A percentile compares a stretch with the other conserved stretches of the same genome.
phyloP scores from a whole-genome alignment of 2,113 vertebrate species.

The Pluvianellus socialis region DNA sequence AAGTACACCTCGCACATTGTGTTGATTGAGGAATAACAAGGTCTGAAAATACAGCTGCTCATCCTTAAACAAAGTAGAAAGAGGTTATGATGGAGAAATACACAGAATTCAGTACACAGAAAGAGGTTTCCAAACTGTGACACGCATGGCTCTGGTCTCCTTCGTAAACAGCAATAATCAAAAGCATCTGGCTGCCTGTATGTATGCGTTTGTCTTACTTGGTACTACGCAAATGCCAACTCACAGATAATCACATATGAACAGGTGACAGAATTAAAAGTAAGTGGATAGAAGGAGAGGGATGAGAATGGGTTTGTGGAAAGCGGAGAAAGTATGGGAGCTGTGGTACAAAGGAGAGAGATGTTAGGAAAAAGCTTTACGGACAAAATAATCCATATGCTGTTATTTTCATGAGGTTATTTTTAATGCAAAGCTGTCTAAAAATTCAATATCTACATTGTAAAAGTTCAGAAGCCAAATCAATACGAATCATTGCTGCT shows the following conservation, averaged over 20 bases:
- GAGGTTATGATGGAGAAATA: neutral
- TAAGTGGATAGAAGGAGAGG: neutral
- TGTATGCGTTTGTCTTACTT: neutral
- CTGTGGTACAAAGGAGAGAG: neutral
- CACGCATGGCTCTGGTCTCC: neutral
- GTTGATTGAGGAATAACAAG: neutral
- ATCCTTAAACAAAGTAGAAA: neutral
- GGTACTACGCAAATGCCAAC: conserved; percentile 25
- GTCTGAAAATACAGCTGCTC: neutral
- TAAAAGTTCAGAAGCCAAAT: neutral
- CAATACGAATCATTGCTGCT: neutral
- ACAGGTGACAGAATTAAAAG: conserved; percentile 15
- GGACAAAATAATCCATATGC: neutral
- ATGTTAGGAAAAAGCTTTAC: neutral
- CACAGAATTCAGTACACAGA: neutral
- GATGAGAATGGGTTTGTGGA: neutral
- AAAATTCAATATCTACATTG: conserved; percentile 5
- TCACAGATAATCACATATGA: neutral
- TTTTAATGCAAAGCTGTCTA: conserved; percentile 16
- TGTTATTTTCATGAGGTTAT: neutral
- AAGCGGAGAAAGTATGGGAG: neutral
- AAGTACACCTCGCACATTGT: neutral
- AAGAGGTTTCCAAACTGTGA: neutral
- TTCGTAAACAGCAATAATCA: conserved; percentile 49
- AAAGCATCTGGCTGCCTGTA: conserved; percentile 31